Conservation (phyloP, 1,140 invertebrate species). For the Papilio dardanus region DNA sequence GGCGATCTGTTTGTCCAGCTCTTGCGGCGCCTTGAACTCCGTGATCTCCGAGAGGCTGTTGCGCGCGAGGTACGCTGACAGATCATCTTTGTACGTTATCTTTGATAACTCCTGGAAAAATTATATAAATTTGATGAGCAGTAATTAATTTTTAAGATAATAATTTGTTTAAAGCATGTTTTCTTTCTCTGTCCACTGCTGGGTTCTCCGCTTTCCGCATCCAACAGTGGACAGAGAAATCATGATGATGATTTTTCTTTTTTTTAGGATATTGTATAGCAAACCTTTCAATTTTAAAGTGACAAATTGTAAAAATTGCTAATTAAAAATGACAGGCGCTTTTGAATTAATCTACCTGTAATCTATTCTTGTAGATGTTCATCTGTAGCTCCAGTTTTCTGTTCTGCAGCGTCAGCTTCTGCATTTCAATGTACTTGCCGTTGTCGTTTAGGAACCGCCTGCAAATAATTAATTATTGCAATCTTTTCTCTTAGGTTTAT, state of each 20-base stretch:
- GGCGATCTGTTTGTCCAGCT: constrained; percentile 67
- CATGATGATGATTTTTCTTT: no score
- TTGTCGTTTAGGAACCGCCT: constrained; percentile 79
- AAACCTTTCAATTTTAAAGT: no score
- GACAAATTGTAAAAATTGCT: no score
- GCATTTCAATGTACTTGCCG: constrained; percentile 81
- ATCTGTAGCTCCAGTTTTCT: constrained; percentile 81
- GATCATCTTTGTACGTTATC: constrained; percentile 75
- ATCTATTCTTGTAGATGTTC: constrained; percentile 80
- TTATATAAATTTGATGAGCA: no score
- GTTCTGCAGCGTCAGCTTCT: constrained; percentile 82
- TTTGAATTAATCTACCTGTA: constrained; percentile 64
- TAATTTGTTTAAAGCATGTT: no score
- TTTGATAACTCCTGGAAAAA: constrained; percentile 75
- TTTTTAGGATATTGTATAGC: no score
- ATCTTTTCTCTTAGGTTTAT: not conserved
- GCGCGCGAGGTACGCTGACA: constrained; percentile 64
- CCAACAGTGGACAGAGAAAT: no score
- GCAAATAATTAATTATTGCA: constrained; percentile 48
- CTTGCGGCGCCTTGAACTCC: constrained; percentile 67
- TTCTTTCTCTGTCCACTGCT: no score
- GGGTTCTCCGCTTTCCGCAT: no score
- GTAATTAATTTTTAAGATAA: no score
- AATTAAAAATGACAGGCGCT: no score
- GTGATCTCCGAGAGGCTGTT: constrained; percentile 67